Percentiles rank a stretch among this genome's conserved stretches.
Conservation (phyloP, 2,888 invertebrate genomes). For the Lucinisca nassula region DNA sequence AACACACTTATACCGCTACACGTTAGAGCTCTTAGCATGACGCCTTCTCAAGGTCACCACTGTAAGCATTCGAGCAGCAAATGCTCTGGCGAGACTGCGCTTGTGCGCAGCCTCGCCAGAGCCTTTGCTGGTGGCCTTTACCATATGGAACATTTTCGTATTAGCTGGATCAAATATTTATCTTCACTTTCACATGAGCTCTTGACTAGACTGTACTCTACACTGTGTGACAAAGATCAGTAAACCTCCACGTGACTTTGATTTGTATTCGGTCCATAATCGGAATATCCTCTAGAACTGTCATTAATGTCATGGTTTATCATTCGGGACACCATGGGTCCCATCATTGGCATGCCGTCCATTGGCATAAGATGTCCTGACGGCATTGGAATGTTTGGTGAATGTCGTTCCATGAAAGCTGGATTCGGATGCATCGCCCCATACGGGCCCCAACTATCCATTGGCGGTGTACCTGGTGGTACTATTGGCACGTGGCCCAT, state of each 20-base stretch:
- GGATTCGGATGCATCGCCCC: constrained; percentile 73
- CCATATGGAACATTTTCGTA: too few species aligned
- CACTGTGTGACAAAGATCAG: constrained; percentile 47
- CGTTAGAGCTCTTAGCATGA: too few species aligned
- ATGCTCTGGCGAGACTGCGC: too few species aligned
- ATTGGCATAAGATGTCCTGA: constrained; percentile 81
- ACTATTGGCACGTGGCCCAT: constrained; percentile 84
- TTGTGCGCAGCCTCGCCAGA: too few species aligned
- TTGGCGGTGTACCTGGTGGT: constrained; percentile 83
- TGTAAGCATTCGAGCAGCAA: too few species aligned
- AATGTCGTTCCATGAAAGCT: constrained; percentile 81
- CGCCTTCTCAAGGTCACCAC: too few species aligned
- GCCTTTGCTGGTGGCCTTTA: too few species aligned
- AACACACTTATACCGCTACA: too few species aligned
- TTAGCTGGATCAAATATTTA: too few species aligned
- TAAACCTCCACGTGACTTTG: constrained; percentile 86
- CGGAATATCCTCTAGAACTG: constrained; percentile 78
- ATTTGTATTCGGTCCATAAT: constrained; percentile 82
- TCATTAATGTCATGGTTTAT: constrained; percentile 80
- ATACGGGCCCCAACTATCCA: constrained; percentile 80
- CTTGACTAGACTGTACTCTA: background rate
- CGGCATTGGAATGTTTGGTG: constrained; percentile 79
- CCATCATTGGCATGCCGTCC: constrained; percentile 79
- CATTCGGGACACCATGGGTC: constrained; percentile 76
- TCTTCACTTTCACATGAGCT: background rate